These are phyloP conservation scores for Drosophila paramelanica DNA, from an alignment of 2,888 invertebrate species.

Conservation along the genomic window DNA sequence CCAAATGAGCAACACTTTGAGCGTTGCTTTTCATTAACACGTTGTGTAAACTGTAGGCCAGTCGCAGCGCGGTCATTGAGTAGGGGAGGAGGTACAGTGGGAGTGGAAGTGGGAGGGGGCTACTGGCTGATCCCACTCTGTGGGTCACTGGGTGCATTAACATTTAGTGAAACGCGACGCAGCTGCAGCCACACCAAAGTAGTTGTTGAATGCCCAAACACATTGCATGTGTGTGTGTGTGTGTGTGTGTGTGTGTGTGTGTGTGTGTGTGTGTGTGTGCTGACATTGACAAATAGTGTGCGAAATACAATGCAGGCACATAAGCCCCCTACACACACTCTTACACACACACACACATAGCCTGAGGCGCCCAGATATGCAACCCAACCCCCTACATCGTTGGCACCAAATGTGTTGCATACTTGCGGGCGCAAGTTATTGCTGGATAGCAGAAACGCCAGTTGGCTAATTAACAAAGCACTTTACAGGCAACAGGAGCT, in stretches of 20 bases:
- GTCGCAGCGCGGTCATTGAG: conserved; percentile 24
- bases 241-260: conserved; percentile 1
- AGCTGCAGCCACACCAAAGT: conserved; percentile 48
- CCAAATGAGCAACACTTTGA: conserved; percentile 70
- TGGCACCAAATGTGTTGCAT: conserved; percentile 73
- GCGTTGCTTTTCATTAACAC: conserved; percentile 69
- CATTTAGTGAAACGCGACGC: conserved; percentile 52
- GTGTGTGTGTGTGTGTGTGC: conserved; percentile 22
- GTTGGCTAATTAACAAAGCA: conserved; percentile 80
- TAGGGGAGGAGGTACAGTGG: conserved; percentile 7
- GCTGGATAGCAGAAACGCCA: conserved; percentile 62
- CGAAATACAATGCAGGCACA: conserved; percentile 62
- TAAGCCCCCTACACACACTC: conserved; percentile 1
- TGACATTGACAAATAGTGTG: conserved; percentile 79
- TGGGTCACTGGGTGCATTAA: conserved; percentile 50
- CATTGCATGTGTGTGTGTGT: conserved; percentile 16
- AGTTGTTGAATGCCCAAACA: conserved; percentile 44
- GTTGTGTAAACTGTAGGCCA: conserved; percentile 39
- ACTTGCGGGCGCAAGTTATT: conserved; percentile 77
- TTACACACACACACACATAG: background rate
- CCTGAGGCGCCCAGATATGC: background rate
- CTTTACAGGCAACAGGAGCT: conserved; percentile 60
- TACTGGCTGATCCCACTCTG: conserved; percentile 13
- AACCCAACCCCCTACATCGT: conserved; percentile 26
- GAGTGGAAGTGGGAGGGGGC: too few relatives aligned